phyloP scores from a whole-genome alignment of 1,140 invertebrate genomes.

The Trypoxylus dichotomus region DNA sequence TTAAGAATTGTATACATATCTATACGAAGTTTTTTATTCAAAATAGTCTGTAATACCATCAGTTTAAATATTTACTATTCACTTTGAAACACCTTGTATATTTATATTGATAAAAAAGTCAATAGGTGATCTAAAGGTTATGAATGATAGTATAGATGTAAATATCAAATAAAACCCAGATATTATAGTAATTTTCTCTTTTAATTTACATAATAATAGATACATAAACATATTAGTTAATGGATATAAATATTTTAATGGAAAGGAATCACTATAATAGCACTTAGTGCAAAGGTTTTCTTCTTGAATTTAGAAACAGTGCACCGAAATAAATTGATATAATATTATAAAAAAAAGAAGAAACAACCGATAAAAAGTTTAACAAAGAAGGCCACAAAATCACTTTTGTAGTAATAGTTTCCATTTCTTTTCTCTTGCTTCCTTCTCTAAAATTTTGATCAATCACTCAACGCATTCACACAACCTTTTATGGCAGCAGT shows the following conservation, averaged over 20 bases:
- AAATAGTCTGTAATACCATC: too few relatives aligned
- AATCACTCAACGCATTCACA: background rate
- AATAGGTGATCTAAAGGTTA: too few relatives aligned
- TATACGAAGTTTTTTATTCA: too few relatives aligned
- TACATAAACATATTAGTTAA: slow-evolving; percentile 21
- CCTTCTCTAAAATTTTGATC: slow-evolving; percentile 11
- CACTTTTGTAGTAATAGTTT: slow-evolving; percentile 31
- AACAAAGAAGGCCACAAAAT: slow-evolving; percentile 36
- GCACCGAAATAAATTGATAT: slow-evolving; percentile 1
- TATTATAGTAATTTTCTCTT: background rate
- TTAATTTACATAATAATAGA: slow-evolving; percentile 26
- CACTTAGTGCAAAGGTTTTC: slow-evolving; percentile 14
- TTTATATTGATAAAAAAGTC: too few relatives aligned
- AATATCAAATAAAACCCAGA: background rate
- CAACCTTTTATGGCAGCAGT: slow-evolving; percentile 51
- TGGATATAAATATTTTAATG: slow-evolving; percentile 21
- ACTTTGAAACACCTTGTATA: too few relatives aligned
- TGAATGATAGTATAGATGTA: too few relatives aligned
- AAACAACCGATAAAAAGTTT: slow-evolving; percentile 25
- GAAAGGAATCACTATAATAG: slow-evolving; percentile 23
- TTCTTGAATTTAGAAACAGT: slow-evolving; percentile 19
- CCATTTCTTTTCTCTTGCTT: too few relatives aligned
- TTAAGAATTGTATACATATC: too few relatives aligned
- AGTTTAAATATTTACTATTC: too few relatives aligned
- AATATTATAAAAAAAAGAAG: slow-evolving; percentile 7